A percentile compares a stretch with the other conserved stretches of the same genome.
Conservation (phyloP, 1,140 invertebrate species). For the Hypsibius dujardini region DNA sequence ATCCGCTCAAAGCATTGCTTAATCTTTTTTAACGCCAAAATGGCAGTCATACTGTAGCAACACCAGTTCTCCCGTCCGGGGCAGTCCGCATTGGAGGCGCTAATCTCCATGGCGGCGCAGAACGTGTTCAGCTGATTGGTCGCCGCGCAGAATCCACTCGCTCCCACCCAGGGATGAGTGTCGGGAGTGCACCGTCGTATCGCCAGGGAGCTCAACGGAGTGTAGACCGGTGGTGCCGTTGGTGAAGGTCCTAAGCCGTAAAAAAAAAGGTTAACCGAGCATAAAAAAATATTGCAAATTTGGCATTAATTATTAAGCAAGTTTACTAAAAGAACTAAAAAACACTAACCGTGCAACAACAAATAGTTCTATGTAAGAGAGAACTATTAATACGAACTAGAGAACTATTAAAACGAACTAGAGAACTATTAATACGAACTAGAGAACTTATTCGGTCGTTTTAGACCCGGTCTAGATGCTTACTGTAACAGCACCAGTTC, state of each 20-base stretch:
- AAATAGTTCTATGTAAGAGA: not conserved
- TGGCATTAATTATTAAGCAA: no score
- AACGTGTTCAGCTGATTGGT: not conserved
- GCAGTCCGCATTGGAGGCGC: not conserved
- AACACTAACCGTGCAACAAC: not conserved
- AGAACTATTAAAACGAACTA: no score
- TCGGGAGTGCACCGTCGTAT: not conserved
- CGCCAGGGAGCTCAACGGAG: not conserved
- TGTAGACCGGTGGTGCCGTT: not conserved
- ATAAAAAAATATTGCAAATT: no score
- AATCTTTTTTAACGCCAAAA: not conserved
- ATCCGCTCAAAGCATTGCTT: not conserved
- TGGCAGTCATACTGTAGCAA: constrained; percentile 4
- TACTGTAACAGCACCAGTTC: constrained; percentile 15
- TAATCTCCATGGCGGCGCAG: not conserved
- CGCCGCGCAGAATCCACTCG: not conserved
- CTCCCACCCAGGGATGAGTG: not conserved
- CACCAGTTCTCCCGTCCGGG: constrained; percentile 14
- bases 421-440: no score
- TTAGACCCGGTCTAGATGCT: not conserved
- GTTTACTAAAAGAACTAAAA: not conserved
- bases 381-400: no score
- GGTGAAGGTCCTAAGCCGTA: not conserved
- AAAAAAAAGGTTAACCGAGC: not conserved
- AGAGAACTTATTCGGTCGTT: not conserved